These are phyloP conservation scores for Drosophila malerkotliana DNA, from an alignment of 1,140 invertebrate genomes.

Conservation along the genomic window DNA sequence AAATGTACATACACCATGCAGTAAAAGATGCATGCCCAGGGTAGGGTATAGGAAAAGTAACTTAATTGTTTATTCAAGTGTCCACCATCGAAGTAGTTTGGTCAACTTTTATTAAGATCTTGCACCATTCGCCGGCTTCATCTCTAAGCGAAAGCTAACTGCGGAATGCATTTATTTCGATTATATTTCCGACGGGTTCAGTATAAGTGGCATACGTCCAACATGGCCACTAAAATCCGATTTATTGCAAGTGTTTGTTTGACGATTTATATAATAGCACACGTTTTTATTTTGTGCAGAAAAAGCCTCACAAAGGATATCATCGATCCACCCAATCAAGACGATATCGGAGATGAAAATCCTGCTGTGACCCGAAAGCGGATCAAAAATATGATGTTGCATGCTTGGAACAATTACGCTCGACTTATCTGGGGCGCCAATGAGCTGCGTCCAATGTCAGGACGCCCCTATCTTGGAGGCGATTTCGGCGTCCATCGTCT, in stretches of 20 bases:
- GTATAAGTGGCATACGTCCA: slow-evolving; percentile 16
- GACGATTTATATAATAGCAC: neutral
- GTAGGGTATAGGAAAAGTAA: neutral
- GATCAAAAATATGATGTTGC: slow-evolving; percentile 92
- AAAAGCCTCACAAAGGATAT: neutral
- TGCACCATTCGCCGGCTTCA: neutral
- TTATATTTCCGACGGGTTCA: slow-evolving; percentile 6
- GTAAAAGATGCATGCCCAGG: neutral
- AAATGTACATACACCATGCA: neutral
- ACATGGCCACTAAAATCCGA: neutral
- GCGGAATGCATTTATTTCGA: slow-evolving; percentile 25
- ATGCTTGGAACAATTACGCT: slow-evolving; percentile 97
- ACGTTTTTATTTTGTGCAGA: neutral
- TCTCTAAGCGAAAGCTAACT: neutral
- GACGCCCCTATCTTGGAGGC: slow-evolving; percentile 93
- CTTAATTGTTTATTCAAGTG: slow-evolving; percentile 37
- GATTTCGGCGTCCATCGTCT: slow-evolving; percentile 94
- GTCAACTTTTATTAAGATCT: neutral
- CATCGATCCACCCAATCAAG: no score
- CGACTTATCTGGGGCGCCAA: slow-evolving; percentile 98
- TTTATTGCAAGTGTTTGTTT: slow-evolving; percentile 5
- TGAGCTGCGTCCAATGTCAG: slow-evolving; percentile 95
- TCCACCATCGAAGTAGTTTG: no score
- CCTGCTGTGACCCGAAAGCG: slow-evolving; percentile 38
- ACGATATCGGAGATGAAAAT: neutral